phyloP scores from a whole-genome alignment of 1,140 invertebrate species.

The Ceratina calcarata region DNA sequence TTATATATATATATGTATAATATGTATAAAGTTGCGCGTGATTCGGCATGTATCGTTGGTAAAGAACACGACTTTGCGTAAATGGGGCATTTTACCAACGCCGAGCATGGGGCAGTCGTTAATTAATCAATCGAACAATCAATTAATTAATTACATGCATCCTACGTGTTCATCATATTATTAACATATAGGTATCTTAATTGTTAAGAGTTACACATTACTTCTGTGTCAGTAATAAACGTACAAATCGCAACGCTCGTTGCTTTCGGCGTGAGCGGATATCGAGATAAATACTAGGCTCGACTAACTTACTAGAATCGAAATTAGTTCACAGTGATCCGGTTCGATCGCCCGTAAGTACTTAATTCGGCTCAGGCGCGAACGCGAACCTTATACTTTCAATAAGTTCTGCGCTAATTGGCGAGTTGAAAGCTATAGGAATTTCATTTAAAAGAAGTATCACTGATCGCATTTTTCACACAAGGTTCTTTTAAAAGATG shows the following conservation, averaged over 20 bases:
- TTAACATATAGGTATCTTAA: constrained; percentile 46
- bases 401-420: neutral
- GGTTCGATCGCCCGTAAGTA: constrained; percentile 40
- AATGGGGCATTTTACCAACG: neutral
- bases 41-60: neutral
- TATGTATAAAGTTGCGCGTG: constrained; percentile 30
- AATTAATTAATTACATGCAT: constrained; percentile 61
- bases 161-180: constrained; percentile 46
- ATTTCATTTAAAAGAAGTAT: neutral
- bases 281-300: constrained; percentile 69
- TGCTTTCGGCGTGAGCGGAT: constrained; percentile 54
- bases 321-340: constrained; percentile 46
- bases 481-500: too few relatives aligned
- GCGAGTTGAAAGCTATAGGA: neutral
- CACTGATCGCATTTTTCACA: too few relatives aligned
- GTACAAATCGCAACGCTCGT: constrained; percentile 57
- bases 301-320: constrained; percentile 58
- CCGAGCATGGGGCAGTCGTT: neutral
- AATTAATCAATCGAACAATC: neutral
- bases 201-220: constrained; percentile 54
- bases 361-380: constrained; percentile 1
- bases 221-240: constrained; percentile 49
- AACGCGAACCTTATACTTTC: neutral
- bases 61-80: neutral
- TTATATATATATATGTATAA: constrained; percentile 39